Conservation (phyloP, 1,140 invertebrate species). For the Lysiphlebus fabarum region DNA sequence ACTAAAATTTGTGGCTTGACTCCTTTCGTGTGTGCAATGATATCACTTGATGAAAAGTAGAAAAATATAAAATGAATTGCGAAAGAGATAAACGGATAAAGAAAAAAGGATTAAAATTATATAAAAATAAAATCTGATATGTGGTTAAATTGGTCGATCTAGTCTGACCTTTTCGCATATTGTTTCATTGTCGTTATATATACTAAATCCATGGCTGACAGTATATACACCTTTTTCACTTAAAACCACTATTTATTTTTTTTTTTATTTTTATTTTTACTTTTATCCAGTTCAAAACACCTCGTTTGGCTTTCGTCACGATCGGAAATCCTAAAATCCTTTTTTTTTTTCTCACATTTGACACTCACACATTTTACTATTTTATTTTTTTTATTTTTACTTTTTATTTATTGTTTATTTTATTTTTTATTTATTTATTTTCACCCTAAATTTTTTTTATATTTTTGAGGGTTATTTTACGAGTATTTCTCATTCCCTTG, state of each 20-base stretch:
- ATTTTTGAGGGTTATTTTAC: no score
- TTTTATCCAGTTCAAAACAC: conserved; percentile 17
- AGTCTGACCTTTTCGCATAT: no score
- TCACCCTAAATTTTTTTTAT: no score
- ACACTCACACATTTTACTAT: conserved; percentile 9
- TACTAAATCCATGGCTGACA: background rate
- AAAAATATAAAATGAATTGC: no score
- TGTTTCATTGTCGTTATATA: background rate
- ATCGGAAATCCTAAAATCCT: conserved; percentile 27
- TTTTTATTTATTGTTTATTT: no score
- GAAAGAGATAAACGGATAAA: background rate
- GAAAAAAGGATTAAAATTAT: no score
- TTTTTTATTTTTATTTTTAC: no score
- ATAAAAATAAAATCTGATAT: background rate
- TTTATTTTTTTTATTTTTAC: no score
- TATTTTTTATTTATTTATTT: no score
- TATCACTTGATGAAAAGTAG: background rate
- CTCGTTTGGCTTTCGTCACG: conserved; percentile 24
- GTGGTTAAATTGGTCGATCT: background rate
- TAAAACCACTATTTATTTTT: background rate
- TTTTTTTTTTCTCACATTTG: background rate
- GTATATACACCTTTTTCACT: conserved; percentile 3
- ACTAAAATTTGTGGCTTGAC: no score
- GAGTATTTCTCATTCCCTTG: no score
- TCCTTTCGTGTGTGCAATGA: no score